These are phyloP conservation scores for Thelaira solivaga DNA, from an alignment of 2,888 invertebrate genomes.

Conservation along the genomic window DNA sequence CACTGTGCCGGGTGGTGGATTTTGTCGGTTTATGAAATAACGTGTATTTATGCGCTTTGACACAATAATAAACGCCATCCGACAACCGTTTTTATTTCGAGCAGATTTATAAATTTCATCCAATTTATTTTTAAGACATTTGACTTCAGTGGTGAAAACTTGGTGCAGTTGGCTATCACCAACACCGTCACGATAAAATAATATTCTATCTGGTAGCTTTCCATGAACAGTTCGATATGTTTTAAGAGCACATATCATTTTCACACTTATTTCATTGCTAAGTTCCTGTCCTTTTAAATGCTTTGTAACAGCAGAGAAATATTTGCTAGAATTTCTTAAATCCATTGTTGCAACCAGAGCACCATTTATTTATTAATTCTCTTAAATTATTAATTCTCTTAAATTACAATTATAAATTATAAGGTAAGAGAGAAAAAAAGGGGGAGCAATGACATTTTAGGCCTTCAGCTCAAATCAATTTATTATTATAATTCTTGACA, in stretches of 20 bases:
- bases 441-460: too few relatives aligned
- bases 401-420: too few relatives aligned
- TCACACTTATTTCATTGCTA: conserved; percentile 83
- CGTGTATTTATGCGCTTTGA: conserved; percentile 92
- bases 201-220: conserved; percentile 83
- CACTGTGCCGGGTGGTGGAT: conserved; percentile 91
- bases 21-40: conserved; percentile 80
- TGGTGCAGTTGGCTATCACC: conserved; percentile 93
- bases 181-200: conserved; percentile 95
- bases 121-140: conserved; percentile 79
- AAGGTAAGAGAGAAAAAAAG: too few relatives aligned
- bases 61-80: conserved; percentile 88
- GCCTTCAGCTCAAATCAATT: too few relatives aligned
- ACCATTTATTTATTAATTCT: too few relatives aligned
- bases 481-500: too few relatives aligned
- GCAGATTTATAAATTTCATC: conserved; percentile 78
- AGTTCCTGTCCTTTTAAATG: conserved; percentile 88
- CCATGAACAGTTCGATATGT: conserved; percentile 70
- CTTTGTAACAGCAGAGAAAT: conserved; percentile 84
- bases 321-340: conserved; percentile 80
- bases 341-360: conserved; percentile 88
- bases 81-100: conserved; percentile 74
- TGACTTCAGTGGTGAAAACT: conserved; percentile 88
- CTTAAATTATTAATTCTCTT: too few relatives aligned
- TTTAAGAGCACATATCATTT: conserved; percentile 78